These are phyloP conservation scores for Tetramorium simillimum DNA, from an alignment of 1,140 invertebrate species.

Conservation along the genomic window DNA sequence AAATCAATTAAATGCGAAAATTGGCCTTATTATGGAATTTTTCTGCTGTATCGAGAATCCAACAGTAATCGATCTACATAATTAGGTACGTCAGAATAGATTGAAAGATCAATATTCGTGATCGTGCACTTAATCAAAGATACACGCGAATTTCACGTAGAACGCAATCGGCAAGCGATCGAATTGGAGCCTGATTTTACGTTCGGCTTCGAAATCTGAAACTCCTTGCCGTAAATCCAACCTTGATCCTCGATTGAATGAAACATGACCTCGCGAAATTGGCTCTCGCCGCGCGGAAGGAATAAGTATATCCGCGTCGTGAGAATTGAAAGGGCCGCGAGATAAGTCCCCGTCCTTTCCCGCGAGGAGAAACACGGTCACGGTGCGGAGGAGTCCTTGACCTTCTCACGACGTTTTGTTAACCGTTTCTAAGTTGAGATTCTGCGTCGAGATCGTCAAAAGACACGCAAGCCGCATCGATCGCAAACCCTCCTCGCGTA, in stretches of 20 bases:
- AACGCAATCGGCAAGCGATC: background rate
- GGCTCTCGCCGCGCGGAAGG: background rate
- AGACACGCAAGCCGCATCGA: conserved; percentile 44
- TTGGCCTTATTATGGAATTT: background rate
- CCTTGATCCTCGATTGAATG: background rate
- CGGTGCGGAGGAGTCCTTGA: conserved; percentile 15
- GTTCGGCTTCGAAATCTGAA: background rate
- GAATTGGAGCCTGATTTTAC: background rate
- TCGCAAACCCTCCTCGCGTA: background rate
- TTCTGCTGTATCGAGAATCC: background rate
- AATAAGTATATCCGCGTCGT: background rate
- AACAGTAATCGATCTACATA: background rate
- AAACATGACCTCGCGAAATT: background rate
- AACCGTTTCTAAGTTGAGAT: conserved; percentile 27
- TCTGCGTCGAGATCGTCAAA: conserved; percentile 45
- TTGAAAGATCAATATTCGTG: background rate
- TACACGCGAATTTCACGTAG: background rate
- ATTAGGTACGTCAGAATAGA: background rate
- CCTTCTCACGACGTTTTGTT: conserved; percentile 31
- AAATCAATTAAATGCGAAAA: background rate
- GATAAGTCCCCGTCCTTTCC: conserved; percentile 18
- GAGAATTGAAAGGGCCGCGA: background rate
- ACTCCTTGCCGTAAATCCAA: background rate
- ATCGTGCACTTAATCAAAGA: background rate
- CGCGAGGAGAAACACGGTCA: background rate